Percentiles rank a stretch among this genome's conserved stretches.
Conservation (phyloP, 1,140 invertebrate genomes). For the Lysiphlebus fabarum region DNA sequence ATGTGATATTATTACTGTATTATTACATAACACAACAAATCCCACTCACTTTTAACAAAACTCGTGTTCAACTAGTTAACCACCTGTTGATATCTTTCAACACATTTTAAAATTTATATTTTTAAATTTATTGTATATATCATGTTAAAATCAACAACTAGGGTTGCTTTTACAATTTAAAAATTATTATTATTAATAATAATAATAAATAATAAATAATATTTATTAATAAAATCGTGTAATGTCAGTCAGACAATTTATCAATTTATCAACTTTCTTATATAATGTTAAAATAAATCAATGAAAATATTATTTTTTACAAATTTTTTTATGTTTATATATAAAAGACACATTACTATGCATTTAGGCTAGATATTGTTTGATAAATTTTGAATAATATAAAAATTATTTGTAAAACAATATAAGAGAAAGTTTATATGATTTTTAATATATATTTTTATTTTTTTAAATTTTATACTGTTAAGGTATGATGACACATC, state of each 20-base stretch:
- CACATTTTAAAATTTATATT: too few species aligned
- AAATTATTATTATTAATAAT: too few species aligned
- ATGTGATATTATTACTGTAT: constrained; percentile 10
- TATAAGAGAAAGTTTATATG: constrained; percentile 37
- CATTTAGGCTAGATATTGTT: too few species aligned
- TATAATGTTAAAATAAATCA: too few species aligned
- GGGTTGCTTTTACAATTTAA: background rate
- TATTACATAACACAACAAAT: constrained; percentile 15
- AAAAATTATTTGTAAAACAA: too few species aligned
- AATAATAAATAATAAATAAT: background rate
- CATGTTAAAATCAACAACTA: background rate
- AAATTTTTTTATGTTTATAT: too few species aligned
- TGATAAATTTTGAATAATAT: too few species aligned
- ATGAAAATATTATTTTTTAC: too few species aligned
- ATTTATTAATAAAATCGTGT: constrained; percentile 19
- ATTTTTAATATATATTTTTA: constrained; percentile 33
- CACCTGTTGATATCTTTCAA: constrained; percentile 19
- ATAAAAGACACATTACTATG: too few species aligned
- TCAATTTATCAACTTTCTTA: background rate
- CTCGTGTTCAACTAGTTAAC: background rate
- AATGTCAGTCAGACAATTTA: constrained; percentile 17
- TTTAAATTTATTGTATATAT: too few species aligned
- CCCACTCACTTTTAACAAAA: constrained; percentile 9
- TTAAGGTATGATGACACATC: too few species aligned
- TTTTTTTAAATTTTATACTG: too few species aligned